Conservation (phyloP, 1,140 invertebrate genomes). For the Rhagoletis pomonella region DNA sequence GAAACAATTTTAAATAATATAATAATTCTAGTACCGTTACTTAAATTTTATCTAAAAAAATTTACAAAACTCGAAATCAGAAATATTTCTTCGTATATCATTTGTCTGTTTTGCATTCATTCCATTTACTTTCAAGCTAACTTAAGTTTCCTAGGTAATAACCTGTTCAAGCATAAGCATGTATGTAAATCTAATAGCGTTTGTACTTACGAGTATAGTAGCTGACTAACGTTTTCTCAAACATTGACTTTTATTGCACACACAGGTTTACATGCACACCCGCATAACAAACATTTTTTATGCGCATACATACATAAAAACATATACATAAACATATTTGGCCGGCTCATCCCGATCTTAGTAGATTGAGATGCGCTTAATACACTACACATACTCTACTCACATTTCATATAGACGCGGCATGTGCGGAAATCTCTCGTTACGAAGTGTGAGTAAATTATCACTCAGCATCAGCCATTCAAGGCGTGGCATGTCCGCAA, state of each 20-base stretch:
- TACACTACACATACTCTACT: slow-evolving; percentile 73
- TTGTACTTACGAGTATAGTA: neutral
- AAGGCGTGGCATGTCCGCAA: slow-evolving; percentile 74
- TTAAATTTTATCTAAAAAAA: too few species aligned
- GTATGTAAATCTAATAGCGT: neutral
- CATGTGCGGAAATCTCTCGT: slow-evolving; percentile 74
- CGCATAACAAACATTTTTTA: neutral
- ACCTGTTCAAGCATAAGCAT: too few species aligned
- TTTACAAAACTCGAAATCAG: too few species aligned
- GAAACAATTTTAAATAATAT: too few species aligned
- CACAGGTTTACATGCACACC: neutral
- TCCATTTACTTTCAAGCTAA: too few species aligned
- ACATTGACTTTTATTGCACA: slow-evolving; percentile 17
- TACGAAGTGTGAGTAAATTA: slow-evolving; percentile 74
- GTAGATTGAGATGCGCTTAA: neutral
- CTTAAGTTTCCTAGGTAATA: too few species aligned
- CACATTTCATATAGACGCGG: slow-evolving; percentile 76
- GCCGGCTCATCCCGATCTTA: too few species aligned
- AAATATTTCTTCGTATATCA: too few species aligned
- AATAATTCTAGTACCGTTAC: too few species aligned
- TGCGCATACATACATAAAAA: neutral
- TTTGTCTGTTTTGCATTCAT: too few species aligned
- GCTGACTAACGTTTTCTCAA: slow-evolving; percentile 18
- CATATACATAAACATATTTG: neutral
- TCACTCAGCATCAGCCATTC: slow-evolving; percentile 75